Percentiles rank a stretch among this genome's conserved stretches.
Evolutionary conservation across 2,113 vertebrate genomes (phyloP).

Genomic region (Varanus komodoensis): DNA sequence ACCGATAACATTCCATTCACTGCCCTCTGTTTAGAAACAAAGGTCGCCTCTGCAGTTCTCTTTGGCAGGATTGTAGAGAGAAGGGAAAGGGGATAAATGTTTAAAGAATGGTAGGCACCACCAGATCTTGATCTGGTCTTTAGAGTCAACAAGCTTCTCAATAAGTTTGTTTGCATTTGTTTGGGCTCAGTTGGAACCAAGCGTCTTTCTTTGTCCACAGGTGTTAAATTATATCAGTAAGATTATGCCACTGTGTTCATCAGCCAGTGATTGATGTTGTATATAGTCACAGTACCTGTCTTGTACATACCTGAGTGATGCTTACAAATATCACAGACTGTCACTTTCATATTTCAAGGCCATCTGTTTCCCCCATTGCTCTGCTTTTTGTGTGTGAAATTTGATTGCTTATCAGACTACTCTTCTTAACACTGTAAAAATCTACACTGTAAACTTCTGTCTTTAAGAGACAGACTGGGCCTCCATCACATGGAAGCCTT

Average conservation of each 20-base stretch:
- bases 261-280: background rate
- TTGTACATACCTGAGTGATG: background rate
- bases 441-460: background rate
- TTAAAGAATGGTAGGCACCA: background rate
- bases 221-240: background rate
- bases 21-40: conserved; percentile 18
- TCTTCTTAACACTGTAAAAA: background rate
- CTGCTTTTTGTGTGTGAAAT: background rate
- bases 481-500: background rate
- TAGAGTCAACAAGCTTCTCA: background rate
- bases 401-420: background rate
- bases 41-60: conserved; percentile 41
- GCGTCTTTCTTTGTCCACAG: background rate
- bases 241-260: background rate
- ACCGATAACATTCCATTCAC: conserved; percentile 5
- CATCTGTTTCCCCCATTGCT: background rate
- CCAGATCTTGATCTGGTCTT: background rate
- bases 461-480: background rate
- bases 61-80: background rate
- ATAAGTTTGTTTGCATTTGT: background rate
- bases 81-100: background rate
- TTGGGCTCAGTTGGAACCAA: background rate
- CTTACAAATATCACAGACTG: background rate
- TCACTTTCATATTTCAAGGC: background rate
- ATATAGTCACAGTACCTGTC: background rate